Conservation (phyloP, 2,113 vertebrate genomes). For the Puma concolor region DNA sequence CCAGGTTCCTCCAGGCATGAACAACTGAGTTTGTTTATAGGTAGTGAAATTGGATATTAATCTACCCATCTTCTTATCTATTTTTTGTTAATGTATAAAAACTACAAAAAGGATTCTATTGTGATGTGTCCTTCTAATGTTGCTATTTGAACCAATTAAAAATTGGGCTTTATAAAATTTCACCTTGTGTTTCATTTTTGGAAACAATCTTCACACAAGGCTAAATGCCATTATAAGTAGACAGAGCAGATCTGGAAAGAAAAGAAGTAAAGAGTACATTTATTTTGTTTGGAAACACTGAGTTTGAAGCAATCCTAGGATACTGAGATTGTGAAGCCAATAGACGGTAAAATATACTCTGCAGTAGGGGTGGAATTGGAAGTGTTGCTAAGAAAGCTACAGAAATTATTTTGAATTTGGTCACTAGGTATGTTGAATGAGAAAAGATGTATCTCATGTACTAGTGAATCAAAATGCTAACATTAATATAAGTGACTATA, state of each 20-base stretch:
- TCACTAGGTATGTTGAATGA: neutral
- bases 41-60: neutral
- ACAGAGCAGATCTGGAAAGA: neutral
- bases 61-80: neutral
- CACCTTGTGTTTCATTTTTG: slow-evolving; percentile 9
- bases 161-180: neutral
- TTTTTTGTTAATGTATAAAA: neutral
- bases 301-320: neutral
- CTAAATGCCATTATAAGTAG: neutral
- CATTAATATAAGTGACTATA: neutral
- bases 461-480: neutral
- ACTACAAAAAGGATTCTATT: neutral
- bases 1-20: neutral
- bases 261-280: neutral
- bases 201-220: slow-evolving; percentile 6
- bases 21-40: neutral
- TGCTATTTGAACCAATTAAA: neutral
- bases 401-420: neutral
- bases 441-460: neutral
- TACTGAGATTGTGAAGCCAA: neutral
- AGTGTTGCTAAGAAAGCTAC: neutral
- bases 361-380: neutral
- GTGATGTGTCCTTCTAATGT: neutral
- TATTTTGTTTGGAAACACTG: slow-evolving; percentile 36
- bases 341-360: neutral